Evolutionary conservation across 2,888 invertebrate species (phyloP).

Genomic region (Troilus luridus): DNA sequence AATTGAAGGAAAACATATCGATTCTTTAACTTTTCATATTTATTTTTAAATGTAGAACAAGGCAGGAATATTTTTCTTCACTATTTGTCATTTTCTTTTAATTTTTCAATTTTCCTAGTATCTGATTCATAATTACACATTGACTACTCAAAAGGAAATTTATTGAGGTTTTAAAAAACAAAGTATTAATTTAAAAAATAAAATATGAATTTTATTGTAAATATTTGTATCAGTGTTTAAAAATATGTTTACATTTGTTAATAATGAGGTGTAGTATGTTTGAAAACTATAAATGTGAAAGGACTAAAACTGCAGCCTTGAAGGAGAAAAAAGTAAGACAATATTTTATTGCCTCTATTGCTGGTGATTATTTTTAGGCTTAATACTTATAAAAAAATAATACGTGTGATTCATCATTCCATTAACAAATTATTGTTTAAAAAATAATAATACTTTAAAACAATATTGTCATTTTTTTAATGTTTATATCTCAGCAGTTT

Average conservation of each 20-base stretch:
- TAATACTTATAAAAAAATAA: not conserved
- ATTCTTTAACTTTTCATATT: not conserved
- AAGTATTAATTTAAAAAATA: not conserved
- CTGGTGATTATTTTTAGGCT: not conserved
- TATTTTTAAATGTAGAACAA: not conserved
- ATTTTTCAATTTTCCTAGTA: not conserved
- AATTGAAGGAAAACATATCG: constrained; percentile 1
- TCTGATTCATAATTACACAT: not conserved
- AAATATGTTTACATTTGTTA: constrained; percentile 4
- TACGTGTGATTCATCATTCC: not conserved
- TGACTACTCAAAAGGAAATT: not conserved
- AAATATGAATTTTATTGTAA: not conserved
- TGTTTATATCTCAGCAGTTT: not conserved
- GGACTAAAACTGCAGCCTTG: not conserved
- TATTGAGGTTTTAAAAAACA: not conserved
- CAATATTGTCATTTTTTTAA: not conserved
- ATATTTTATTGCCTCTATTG: not conserved
- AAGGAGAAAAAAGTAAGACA: not conserved
- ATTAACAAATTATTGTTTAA: too few species aligned
- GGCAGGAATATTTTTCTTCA: not conserved
- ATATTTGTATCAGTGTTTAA: not conserved
- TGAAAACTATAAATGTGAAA: not conserved
- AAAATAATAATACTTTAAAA: too few species aligned
- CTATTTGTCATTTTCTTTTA: not conserved
- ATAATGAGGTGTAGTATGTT: not conserved